Conservation (phyloP, 2,113 vertebrate genomes). For the Phalacrocorax pelagicus region DNA sequence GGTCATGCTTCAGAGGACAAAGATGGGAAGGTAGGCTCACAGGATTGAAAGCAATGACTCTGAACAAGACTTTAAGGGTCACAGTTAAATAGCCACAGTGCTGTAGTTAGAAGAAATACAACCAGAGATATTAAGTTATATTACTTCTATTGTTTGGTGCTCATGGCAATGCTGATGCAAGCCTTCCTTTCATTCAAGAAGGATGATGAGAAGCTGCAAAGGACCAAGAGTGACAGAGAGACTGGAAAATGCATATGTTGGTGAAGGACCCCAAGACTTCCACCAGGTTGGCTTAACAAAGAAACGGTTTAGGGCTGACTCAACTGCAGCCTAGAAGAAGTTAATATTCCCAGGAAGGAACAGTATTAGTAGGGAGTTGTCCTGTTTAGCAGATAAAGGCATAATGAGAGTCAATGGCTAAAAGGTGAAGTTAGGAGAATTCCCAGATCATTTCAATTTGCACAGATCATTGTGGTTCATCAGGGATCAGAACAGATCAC, state of each 20-base stretch:
- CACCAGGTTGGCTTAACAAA: not conserved
- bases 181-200: not conserved
- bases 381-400: not conserved
- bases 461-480: not conserved
- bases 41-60: not conserved
- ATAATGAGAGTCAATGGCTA: not conserved
- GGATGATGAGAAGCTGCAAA: not conserved
- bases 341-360: not conserved
- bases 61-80: not conserved
- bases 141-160: not conserved
- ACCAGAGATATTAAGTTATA: not conserved
- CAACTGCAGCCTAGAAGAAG: not conserved
- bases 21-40: not conserved
- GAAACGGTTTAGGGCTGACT: not conserved
- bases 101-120: not conserved
- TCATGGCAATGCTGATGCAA: not conserved
- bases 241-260: not conserved
- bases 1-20: not conserved
- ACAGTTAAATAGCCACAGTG: not conserved
- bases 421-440: not conserved
- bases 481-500: not conserved
- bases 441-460: not conserved
- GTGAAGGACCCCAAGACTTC: not conserved
- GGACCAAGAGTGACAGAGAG: not conserved
- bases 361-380: not conserved